Conservation (phyloP, 2,797 vertebrate species). For the Furcifer pardalis region DNA sequence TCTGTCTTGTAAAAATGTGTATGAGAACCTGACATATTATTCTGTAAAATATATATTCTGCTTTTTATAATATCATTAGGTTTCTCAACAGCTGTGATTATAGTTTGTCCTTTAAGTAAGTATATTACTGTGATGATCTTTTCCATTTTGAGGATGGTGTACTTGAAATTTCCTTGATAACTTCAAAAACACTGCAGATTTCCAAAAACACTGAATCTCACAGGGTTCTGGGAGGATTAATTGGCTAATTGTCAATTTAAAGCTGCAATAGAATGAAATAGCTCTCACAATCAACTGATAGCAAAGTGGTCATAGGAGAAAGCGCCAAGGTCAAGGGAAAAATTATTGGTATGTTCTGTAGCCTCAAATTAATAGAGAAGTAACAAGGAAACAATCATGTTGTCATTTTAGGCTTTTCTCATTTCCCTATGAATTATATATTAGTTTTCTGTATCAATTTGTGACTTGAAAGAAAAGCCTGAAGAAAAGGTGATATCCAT, state of each 20-base stretch:
- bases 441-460: neutral
- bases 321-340: slow-evolving; percentile 21
- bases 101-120: neutral
- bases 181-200: slow-evolving; percentile 19
- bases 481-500: neutral
- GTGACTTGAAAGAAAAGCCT: neutral
- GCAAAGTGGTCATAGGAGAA: slow-evolving; percentile 2
- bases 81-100: neutral
- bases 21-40: neutral
- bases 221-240: slow-evolving; percentile 7
- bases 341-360: neutral
- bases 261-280: slow-evolving; percentile 28
- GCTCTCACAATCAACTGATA: neutral
- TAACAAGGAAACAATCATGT: neutral
- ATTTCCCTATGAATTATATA: neutral
- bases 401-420: neutral
- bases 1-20: neutral
- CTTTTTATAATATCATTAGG: neutral
- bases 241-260: slow-evolving; percentile 23
- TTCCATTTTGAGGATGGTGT: neutral
- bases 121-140: slow-evolving; percentile 3
- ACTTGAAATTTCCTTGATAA: slow-evolving; percentile 17
- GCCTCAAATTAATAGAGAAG: neutral
- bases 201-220: slow-evolving; percentile 7
- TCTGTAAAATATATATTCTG: neutral